Evolutionary conservation across 1,140 invertebrate genomes (phyloP), one percentile per base, ranked within the genome.

Genomic region (Leptinotarsa texana): DNA sequence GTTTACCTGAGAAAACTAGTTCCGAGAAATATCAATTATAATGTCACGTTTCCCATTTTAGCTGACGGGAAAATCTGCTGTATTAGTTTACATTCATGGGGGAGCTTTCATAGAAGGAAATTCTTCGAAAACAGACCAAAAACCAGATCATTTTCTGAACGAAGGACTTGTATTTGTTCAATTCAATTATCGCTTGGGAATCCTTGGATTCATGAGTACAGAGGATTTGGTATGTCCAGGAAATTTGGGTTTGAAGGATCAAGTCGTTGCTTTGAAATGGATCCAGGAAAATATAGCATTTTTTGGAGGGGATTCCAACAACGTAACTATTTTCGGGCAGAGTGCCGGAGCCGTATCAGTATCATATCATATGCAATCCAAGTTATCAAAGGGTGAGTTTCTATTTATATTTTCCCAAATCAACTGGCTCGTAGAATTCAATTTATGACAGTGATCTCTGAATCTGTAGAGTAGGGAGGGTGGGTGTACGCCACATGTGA

Each of bases 271-370:
- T 0, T 80, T 94, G 3, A 86, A 88, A 22, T 95, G 93, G 93
- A 85, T 95, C 0, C 87, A 90, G 78, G 81, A 89, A 27, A 92
- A 94, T 78, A 93, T 94, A 21, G 85, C 78, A 1, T 81, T 86
- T 0, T 94, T 94, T 80, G 92, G 93, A 1, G 93, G 93, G 0
- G 91, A 95, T 85, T 88, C 91, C 0, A 86, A 88, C 70, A 82
- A 85, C 2, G 89, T 95, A 1, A 94, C 93, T 0, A 85, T 92
- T 2, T 76, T 87, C 1, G 93, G 93, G 13, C 90, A 91, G 80
- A 91, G 91, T 74, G 92, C 91, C 4, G 93, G 93, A 0, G 88
- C 88, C 0, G 88, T 88, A 77, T 90, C 90, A 49, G 88, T 89
- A 0, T 85, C 88, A 57, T 84, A 92, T 51, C 92, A 92, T 79